Evolutionary conservation across 2,113 vertebrate species (phyloP), one percentile per base, ranked within the genome.

Genomic region (Crocuta crocuta): DNA sequence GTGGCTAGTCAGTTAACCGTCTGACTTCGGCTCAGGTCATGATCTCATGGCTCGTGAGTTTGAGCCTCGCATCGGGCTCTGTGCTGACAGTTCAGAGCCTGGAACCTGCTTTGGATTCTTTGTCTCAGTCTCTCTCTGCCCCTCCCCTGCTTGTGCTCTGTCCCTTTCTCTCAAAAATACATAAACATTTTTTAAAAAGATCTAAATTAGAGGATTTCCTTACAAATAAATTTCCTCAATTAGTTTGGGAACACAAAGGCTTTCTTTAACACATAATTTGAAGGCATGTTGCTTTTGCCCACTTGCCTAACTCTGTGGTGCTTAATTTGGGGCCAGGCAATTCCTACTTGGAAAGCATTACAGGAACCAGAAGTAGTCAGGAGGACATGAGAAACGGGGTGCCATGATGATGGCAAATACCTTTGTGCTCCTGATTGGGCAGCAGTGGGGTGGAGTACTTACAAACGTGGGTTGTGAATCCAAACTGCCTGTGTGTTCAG

Each of bases 151-250:
- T 19, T 58, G 17, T 19, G 55, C 55, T 21, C 55, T 58, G 2
- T 58, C 55, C 23, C 58, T 58, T 21, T 61, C 58, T 61, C 58
- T 61, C 58, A 58, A 58, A 58, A 58, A 58, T 58, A 58, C 19
- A 58, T 23, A 58, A 58, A 58, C 58, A 58, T 58, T 58, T 58
- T 12, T 92, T 88, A 2, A 50, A 50, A 50, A 50, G 50, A 50
- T 58, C 21, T 58, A 58, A 58, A 58, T 23, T 91, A 70, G 50
- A 87, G 66, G 16, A 61, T 82, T 95, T 83, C 35, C 31, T 81
- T 81, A 66, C n/a, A 95, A 70, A 39, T 66, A 76, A 76, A 80
- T 80, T 80, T 76, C 71, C 43, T 83, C 97, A 24, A n/a, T 33
- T 87, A 45, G 19, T 94, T 89, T 92, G 78, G 21, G 26, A 78